phyloP scores from a whole-genome alignment of 1,140 invertebrate genomes.

The Steinernema feltiae region DNA sequence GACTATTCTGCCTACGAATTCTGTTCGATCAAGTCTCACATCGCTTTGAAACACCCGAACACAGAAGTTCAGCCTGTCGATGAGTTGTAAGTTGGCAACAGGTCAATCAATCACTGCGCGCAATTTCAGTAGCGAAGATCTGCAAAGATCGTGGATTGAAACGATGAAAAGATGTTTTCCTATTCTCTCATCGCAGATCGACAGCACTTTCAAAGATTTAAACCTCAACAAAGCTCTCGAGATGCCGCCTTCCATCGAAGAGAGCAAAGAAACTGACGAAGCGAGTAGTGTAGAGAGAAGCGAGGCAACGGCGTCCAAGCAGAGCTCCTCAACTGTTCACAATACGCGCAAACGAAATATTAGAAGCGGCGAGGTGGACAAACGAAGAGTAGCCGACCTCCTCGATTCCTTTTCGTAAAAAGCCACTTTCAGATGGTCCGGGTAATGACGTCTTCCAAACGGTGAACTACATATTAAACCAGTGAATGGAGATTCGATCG shows the following conservation, averaged over 20 bases:
- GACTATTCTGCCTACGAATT: background rate
- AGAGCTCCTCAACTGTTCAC: background rate
- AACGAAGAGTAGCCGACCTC: background rate
- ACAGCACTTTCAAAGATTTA: constrained; percentile 4
- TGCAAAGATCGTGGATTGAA: background rate
- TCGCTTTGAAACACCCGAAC: constrained; percentile 3
- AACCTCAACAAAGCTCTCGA: background rate
- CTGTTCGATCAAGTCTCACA: background rate
- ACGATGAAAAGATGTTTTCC: background rate
- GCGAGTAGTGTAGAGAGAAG: background rate
- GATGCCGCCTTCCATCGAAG: background rate
- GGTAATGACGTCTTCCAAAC: background rate
- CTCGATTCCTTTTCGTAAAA: background rate
- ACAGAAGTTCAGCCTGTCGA: background rate
- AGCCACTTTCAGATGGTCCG: background rate
- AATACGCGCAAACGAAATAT: background rate
- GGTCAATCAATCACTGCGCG: background rate
- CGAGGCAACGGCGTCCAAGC: background rate
- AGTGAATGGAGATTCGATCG: background rate
- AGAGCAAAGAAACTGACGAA: background rate
- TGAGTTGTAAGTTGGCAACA: background rate
- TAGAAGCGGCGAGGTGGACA: background rate
- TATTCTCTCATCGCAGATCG: background rate
- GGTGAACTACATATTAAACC: background rate
- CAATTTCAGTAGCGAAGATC: background rate